Evolutionary conservation across 2,888 invertebrate species (phyloP), one percentile per base, ranked within the genome.

Genomic region (Diadromus collaris): DNA sequence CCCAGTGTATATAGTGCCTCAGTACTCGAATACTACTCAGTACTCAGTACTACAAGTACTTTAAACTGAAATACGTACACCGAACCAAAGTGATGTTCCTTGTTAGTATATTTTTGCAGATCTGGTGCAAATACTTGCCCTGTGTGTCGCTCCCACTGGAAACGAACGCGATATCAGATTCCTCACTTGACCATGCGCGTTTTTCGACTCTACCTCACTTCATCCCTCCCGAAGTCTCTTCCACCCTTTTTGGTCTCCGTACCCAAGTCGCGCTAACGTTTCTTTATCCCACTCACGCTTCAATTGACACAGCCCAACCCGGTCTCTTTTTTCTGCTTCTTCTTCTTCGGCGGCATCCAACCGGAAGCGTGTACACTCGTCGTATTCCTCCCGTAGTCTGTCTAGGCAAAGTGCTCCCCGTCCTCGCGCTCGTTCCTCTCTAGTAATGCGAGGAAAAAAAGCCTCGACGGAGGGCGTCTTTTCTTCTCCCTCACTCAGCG

Each of bases 401-500:
- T 24, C 48, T 29, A 24, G 69, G 58, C 41, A 65, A 69, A 78
- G 64, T 65, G 73, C 69, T 73, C 24, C 38, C 54, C 13, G 7
- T 10, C 9, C 7, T 7, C 9, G n/a, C 63, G 6, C 27, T 29
- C 41, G 21, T 27, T 54, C 29, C 46, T 19, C 46, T 70, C 16
- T 4, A 21, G 41, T 48, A 58, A 48, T 34, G 27, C 34, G 32
- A 56, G n/a, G n/a, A 63, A 61, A 68, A 72, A 63, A 71, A 65
- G 48, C 61, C 19, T 56, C 63, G 27, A 4, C 2, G 7, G 9
- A 16, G 51, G 24, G 44, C 46, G 32, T 41, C 32, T 34, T 21
- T 41, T 32, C 81, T 79, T 38, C 74, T n/a, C 68, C 71, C 64
- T 82, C 21, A 24, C 19, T 21, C 51, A 10, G 10, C 21, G 10